Base-by-base conservation (phyloP, 2,113 vertebrate genomes). In the Cyprinodon tularosa region DNA sequence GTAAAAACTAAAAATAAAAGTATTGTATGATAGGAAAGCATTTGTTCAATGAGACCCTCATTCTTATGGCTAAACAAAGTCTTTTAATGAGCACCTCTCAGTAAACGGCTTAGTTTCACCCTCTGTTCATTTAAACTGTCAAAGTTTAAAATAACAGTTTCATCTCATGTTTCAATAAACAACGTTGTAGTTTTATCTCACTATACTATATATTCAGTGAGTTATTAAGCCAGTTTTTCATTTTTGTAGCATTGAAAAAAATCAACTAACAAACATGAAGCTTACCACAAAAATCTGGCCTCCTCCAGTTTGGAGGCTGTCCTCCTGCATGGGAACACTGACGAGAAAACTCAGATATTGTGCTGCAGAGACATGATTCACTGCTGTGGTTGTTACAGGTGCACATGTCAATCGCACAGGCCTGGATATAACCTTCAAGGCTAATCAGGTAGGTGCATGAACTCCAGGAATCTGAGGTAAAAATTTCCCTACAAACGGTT, bases 281-380 rank as follows among this genome's bases (percentile, higher is more conserved):
- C 2, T 76, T 95, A 99, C 98, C 84, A 90, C 98, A 99, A 71
- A 98, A 93, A 0, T 70, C 0, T 17, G 88, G 20, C 0, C 90
- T 96, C 85, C 98, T 97, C 97, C 97, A 99, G 79, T 89, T 95
- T 20, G 93, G 86, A 0, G 98, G 97, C 0, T 74, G 88, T 47
- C 97, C 97, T 0, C 97, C 97, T 0, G 96, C 95, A 0, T 98
- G 98, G 0, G 96, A 97, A 62, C 98, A 99, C 90, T 97, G 97
- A 4, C 96, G 96, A 29, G 98, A 99, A 81, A 95, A 98, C 89
- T 99, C 96, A 0, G 97, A 95, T 8, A 98, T 22, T 2, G 97
- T 97, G 87, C 94, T 96, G 90, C 98, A 99, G 76, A 94, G 50
- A 38, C 96, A 96, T 85, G 90, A 85, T 64, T 92, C 82, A 14